phyloP scores from a whole-genome alignment of 2,888 invertebrate genomes.

The Emesis furor region DNA sequence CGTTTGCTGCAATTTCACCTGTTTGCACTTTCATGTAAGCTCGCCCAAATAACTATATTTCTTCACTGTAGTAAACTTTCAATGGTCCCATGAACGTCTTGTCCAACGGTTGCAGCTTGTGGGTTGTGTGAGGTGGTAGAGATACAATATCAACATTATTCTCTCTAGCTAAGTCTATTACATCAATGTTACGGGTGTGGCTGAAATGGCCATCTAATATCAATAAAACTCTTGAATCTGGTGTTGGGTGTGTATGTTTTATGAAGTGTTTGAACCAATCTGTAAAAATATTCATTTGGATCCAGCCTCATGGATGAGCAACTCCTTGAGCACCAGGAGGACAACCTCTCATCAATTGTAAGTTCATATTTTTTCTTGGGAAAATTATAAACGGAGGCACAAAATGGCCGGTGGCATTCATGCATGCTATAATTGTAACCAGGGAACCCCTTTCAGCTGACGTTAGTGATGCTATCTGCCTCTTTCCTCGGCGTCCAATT shows the following conservation, averaged over 20 bases:
- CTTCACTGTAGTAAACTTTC: slow-evolving; percentile 79
- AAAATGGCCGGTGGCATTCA: slow-evolving; percentile 74
- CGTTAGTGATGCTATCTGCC: slow-evolving; percentile 58
- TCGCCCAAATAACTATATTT: slow-evolving; percentile 74
- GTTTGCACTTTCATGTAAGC: slow-evolving; percentile 73
- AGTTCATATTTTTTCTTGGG: slow-evolving; percentile 75
- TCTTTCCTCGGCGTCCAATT: slow-evolving; percentile 54
- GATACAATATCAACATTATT: slow-evolving; percentile 74
- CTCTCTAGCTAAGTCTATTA: slow-evolving; percentile 48
- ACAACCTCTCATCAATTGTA: slow-evolving; percentile 76
- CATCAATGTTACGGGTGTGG: slow-evolving; percentile 43
- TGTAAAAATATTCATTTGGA: slow-evolving; percentile 74
- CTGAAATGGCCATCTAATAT: slow-evolving; percentile 42
- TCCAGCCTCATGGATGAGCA: slow-evolving; percentile 76
- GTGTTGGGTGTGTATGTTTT: slow-evolving; percentile 1
- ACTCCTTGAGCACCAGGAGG: slow-evolving; percentile 68
- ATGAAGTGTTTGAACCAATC: slow-evolving; percentile 26
- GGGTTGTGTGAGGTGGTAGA: slow-evolving; percentile 74
- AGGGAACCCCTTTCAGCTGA: slow-evolving; percentile 75
- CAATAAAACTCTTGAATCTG: background rate
- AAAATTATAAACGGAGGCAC: slow-evolving; percentile 73
- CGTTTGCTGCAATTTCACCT: slow-evolving; percentile 64
- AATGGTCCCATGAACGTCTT: slow-evolving; percentile 79
- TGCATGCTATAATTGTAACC: slow-evolving; percentile 71
- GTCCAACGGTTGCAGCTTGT: slow-evolving; percentile 77